Base-by-base conservation (phyloP, 2,113 vertebrate species). In the Emberiza fucata region DNA sequence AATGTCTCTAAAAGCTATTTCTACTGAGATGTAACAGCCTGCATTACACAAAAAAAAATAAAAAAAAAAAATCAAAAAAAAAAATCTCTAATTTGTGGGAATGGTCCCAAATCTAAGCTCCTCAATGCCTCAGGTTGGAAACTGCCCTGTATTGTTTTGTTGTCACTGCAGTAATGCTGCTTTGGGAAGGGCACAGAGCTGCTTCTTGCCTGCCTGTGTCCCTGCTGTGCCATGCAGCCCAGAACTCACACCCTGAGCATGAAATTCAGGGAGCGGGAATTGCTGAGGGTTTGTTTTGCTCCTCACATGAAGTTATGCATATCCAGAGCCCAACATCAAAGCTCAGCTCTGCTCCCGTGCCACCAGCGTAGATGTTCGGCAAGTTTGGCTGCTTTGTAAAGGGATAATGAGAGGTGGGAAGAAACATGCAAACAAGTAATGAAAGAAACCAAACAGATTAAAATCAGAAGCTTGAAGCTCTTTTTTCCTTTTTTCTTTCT, bases 171-270 rank as follows among this genome's bases (percentile, higher is more conserved):
- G 35, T 2, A 9, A 27, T 3, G 48, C 45, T 65, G 65, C 85
- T 35, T 21, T 33, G 35, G 61, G 56, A 53, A 14, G 2, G 7
- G 48, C 39, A 68, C 23, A 42, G 63, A 0, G 0, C 72, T 27
- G 24, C 24, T 80, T 4, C 50, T 60, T 65, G 39, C n/a, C n/a
- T 48, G 8, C 25, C 12, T 15, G 12, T 9, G 29, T 25, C 37
- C 64, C 31, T 42, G 50, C 68, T 18, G 29, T 1, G 7, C 50
- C 0, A 0, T 3, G 24, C 50, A 61, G 47, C 28, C 48, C 59
- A 21, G 12, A 27, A 4, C 71, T 75, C 31, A 4, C 63, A 42
- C 22, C 17, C 45, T 2, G 23, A 47, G 56, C 21, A 12, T 12
- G 35, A 39, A n/a, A 83, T 50, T 6, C 2, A 22, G 33, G 19